A percentile compares a stretch with the other conserved stretches of the same genome.
Evolutionary conservation across 2,888 invertebrate genomes (phyloP).

Genomic region (Amphipyra berbera): DNA sequence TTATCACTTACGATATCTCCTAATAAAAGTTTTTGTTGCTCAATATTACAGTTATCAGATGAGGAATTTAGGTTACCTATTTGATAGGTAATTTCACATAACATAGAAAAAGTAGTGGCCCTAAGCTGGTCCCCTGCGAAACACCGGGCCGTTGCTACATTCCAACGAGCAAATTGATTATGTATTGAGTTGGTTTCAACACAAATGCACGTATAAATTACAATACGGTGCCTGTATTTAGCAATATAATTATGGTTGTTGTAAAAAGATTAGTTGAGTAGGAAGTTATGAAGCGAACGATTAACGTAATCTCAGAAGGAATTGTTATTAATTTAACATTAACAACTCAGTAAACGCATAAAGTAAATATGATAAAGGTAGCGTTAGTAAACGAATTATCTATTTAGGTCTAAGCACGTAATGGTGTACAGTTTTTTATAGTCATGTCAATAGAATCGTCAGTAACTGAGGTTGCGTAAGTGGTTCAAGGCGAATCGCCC

Average conservation of each 20-base stretch:
- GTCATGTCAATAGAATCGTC: conserved; percentile 58
- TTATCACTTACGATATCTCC: conserved; percentile 45
- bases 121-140: conserved; percentile 50
- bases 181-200: conserved; percentile 60
- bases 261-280: conserved; percentile 50
- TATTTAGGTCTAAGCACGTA: conserved; percentile 11
- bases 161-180: conserved; percentile 60
- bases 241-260: conserved; percentile 50
- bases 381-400: background rate
- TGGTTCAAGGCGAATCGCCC: conserved; percentile 80
- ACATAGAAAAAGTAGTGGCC: conserved; percentile 45
- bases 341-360: background rate
- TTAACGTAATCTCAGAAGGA: conserved; percentile 34
- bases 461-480: conserved; percentile 72
- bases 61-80: conserved; percentile 58
- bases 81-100: conserved; percentile 59
- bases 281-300: conserved; percentile 50
- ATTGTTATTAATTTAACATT: conserved; percentile 22
- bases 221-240: conserved; percentile 56
- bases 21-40: conserved; percentile 33
- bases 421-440: conserved; percentile 25
- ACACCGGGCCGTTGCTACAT: conserved; percentile 59
- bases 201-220: conserved; percentile 64
- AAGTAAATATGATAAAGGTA: conserved; percentile 4
- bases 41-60: conserved; percentile 58